Evolutionary conservation across 2,797 vertebrate species (phyloP).

Genomic region (Phaenicophaeus curvirostris): DNA sequence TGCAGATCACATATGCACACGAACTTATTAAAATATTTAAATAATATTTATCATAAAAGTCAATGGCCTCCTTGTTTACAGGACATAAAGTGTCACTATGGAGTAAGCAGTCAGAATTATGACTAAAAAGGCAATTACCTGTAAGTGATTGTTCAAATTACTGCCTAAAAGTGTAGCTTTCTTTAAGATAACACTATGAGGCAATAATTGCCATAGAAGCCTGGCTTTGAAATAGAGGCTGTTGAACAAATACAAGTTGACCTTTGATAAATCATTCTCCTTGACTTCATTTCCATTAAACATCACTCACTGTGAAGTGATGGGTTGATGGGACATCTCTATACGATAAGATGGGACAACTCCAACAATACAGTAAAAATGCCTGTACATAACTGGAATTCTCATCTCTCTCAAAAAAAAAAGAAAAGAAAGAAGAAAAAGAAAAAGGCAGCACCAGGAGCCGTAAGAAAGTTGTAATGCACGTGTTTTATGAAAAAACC

Average conservation of each 20-base stretch:
- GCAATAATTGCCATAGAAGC: not conserved
- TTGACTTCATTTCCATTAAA: constrained; percentile 34
- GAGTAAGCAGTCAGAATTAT: not conserved
- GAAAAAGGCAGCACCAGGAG: not conserved
- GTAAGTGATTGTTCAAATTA: constrained; percentile 34
- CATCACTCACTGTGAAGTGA: not conserved
- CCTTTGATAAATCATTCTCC: constrained; percentile 14
- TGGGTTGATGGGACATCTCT: not conserved
- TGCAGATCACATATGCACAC: not conserved
- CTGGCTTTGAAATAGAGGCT: not conserved
- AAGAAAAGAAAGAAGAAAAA: too few species aligned
- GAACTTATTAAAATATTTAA: constrained; percentile 43
- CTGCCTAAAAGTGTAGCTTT: not conserved
- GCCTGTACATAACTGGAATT: not conserved
- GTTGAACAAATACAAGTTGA: constrained; percentile 7
- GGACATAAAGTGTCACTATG: not conserved
- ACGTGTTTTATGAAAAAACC: not conserved
- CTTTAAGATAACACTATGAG: not conserved
- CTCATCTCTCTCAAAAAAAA: not conserved
- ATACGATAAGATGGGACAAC: not conserved
- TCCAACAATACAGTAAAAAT: not conserved
- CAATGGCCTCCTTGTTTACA: constrained; percentile 25
- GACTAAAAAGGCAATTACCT: constrained; percentile 32
- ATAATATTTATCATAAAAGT: constrained; percentile 18
- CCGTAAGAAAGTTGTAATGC: not conserved